Base-by-base conservation (phyloP, 2,113 vertebrate species). In the Thunnus maccoyii region DNA sequence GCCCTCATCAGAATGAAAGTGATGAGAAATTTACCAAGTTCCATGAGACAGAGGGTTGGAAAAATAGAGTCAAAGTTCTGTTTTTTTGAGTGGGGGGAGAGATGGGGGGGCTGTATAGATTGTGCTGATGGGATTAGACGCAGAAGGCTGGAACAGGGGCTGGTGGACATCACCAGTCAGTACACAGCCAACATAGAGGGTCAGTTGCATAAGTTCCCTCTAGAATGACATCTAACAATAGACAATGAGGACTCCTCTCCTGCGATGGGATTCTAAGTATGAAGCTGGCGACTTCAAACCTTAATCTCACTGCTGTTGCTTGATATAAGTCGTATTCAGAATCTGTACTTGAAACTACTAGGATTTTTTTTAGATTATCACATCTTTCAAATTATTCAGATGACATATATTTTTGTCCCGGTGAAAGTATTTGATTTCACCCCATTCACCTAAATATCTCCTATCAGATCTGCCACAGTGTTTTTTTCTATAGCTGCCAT, bases 1-100 rank as follows among this genome's bases (percentile, higher is more conserved):
- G 69, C 48, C 52, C 48, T 87, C 78, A 91, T 91, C 86, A 85
- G 80, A 86, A 78, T n/a, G 51, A 68, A 74, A 86, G 81, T 75
- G 65, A 79, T 4, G 47, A 72, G 82, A 84, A 86, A 92, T 94
- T 74, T 70, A 87, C 69, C 76, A 72, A 2, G 32, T 71, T 83
- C 54, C 55, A 25, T 17, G 76, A 63, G 78, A 88, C 17, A 25
- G 47, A 4, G 63, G 48, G 17, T 41, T 76, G 47, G 67, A 85
- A 83, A 82, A 76, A 18, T 16, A 15, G 30, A 68, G 60, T 70
- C 54, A 56, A 72, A 66, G 70, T 57, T 77, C 18, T 60, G 16
- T 9, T 54, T n/a, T 41, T 47, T 50, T 36, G 69, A 32, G 56
- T 10, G 4, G 10, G 32, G 70, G 71, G 57, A n/a, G 27, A 14